Conservation (phyloP, 2,113 vertebrate genomes). For the Chinchilla lanigera region DNA sequence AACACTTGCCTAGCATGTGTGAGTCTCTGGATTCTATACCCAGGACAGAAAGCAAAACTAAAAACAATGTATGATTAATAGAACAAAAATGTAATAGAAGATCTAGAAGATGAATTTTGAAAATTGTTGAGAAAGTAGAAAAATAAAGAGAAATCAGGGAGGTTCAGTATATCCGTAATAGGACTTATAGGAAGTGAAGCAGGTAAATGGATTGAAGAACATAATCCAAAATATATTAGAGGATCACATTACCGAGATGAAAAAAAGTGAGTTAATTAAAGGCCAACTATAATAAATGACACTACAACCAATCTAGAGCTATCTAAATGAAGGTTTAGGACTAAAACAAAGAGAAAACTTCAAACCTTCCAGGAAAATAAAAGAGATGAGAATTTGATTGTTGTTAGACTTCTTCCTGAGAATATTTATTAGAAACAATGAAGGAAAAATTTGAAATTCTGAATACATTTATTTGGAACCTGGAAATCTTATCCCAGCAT, state of each 20-base stretch:
- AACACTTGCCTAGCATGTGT: background rate
- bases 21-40: background rate
- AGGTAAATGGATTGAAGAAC: background rate
- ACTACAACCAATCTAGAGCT: background rate
- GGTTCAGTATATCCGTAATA: background rate
- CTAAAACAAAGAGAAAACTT: background rate
- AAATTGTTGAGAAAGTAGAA: background rate
- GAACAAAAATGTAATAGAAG: background rate
- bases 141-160: background rate
- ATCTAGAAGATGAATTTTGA: background rate
- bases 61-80: background rate
- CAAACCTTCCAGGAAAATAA: background rate
- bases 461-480: background rate
- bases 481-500: background rate
- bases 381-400: background rate
- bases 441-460: slow-evolving; percentile 18
- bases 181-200: background rate
- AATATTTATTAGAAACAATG: background rate
- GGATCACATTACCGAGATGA: background rate
- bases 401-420: background rate
- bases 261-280: background rate
- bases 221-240: background rate
- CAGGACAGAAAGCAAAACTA: background rate
- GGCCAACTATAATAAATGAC: background rate
- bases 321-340: background rate